Evolutionary conservation across 2,888 invertebrate genomes (phyloP), one percentile per base, ranked within the genome.

Genomic region (Chirona hameri): DNA sequence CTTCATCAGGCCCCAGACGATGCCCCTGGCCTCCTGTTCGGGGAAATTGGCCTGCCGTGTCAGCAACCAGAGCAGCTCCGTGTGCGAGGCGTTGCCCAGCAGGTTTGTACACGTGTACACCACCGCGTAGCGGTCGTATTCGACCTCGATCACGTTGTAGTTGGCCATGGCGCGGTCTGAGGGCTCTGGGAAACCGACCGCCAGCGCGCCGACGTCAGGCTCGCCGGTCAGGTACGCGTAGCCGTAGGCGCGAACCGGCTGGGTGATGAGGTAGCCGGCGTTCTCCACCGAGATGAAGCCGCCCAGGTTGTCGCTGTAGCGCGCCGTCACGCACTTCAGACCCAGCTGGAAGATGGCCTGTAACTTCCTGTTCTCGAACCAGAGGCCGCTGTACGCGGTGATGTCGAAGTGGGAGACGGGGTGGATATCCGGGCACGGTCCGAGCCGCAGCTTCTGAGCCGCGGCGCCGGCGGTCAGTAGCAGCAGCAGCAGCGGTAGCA

Each of bases 331-430:
- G 65, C 65, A 65, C n/a, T 12, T 27, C 27, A 27, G n/a, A 27
- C 65, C 65, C n/a, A 65, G 12, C 65, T 27, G 9, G n/a, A 10
- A 27, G 10, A 24, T n/a, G 10, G 27, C n/a, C n/a, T 3, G 65
- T 3, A 65, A 27, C 65, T 65, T 65, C 27, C 65, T n/a, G 65
- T 65, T 65, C 65, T 65, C 65, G 65, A n/a, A 65, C 65, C 65
- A 65, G n/a, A 65, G n/a, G 65, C 65, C 65, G 65, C n/a, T 12
- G 65, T n/a, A 65, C 21, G 65, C n/a, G n/a, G 65, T 9, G 65
- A 65, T 9, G 65, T 65, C n/a, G 65, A 65, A 65, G 65, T 65
- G 10, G 65, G 65, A 27, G 65, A 65, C 65, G n/a, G 65, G 27
- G n/a, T 10, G 7, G n/a, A 65, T 10, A n/a, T 65, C 1, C n/a